Evolutionary conservation across 37 sponge, comb jelly and placozoan genomes (phyloP).

Genomic region (Halichondria panicea): DNA sequence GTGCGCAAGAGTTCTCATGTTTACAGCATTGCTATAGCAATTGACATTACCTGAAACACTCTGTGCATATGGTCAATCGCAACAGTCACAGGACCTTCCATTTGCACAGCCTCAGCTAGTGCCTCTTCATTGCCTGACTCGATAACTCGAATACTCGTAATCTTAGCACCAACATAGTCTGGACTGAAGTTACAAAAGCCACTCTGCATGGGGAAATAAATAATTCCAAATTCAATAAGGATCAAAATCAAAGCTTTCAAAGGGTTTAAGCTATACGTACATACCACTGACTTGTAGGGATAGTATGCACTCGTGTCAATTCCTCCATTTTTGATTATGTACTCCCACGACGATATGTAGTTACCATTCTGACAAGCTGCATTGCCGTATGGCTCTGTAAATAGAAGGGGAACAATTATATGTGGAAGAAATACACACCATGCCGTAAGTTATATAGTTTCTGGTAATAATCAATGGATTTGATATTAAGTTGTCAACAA

Average conservation of each 20-base stretch:
- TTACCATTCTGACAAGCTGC: slow-evolving; percentile 41
- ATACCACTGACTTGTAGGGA: slow-evolving; percentile 11
- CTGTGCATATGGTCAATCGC: slow-evolving; percentile 34
- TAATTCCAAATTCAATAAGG: no score
- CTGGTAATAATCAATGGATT: background rate
- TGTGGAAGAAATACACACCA: no score
- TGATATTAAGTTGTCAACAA: no score
- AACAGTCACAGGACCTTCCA: slow-evolving; percentile 34
- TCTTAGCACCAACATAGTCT: slow-evolving; percentile 1
- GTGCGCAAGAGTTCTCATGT: background rate
- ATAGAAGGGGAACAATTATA: background rate
- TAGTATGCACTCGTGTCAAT: slow-evolving; percentile 1
- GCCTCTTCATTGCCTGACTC: slow-evolving; percentile 15
- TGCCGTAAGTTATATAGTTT: background rate
- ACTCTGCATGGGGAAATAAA: no score
- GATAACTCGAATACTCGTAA: slow-evolving; percentile 1
- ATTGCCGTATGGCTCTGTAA: slow-evolving; percentile 21
- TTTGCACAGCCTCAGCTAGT: slow-evolving; percentile 25
- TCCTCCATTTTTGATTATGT: slow-evolving; percentile 23
- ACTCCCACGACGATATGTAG: slow-evolving; percentile 25
- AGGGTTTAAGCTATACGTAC: background rate
- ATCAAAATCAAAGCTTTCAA: background rate
- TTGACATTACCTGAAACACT: slow-evolving; percentile 13
- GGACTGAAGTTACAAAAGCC: slow-evolving; percentile 16
- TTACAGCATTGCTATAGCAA: background rate